phyloP scores from a whole-genome alignment of 2,888 invertebrate genomes.

The Balanococcus diminutus region DNA sequence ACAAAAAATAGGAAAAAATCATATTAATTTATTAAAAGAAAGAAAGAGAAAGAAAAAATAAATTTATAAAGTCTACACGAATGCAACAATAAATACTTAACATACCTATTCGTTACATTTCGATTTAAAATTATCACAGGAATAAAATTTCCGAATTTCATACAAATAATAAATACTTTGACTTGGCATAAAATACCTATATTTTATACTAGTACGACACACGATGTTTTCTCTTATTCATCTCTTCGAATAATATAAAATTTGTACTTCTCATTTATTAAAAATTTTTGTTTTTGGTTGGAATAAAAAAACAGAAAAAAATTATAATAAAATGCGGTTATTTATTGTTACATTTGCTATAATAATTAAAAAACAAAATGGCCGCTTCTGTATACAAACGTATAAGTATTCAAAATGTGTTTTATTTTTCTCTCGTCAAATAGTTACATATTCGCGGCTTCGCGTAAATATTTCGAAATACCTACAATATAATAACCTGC shows the following conservation, averaged over 20 bases:
- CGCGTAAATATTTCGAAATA: not conserved
- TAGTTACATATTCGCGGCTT: too few relatives aligned
- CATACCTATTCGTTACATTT: conserved; percentile 21
- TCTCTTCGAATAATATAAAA: conserved; percentile 3
- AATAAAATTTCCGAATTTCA: conserved; percentile 20
- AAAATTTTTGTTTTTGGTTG: too few relatives aligned
- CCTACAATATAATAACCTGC: not conserved
- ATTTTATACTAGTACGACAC: not conserved
- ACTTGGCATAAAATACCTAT: too few relatives aligned
- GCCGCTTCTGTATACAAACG: not conserved
- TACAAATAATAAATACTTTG: not conserved
- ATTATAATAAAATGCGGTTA: not conserved
- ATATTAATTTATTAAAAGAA: not conserved
- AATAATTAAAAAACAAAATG: not conserved
- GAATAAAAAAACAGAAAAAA: not conserved
- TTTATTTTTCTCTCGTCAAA: too few relatives aligned
- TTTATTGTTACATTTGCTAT: conserved; percentile 27
- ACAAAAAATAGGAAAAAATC: not conserved
- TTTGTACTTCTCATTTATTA: not conserved
- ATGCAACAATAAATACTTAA: conserved; percentile 30
- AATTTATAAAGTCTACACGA: conserved; percentile 3
- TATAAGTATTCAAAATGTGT: too few relatives aligned
- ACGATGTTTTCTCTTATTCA: too few relatives aligned
- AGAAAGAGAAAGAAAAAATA: not conserved
- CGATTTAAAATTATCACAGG: conserved; percentile 38